Evolutionary conservation across 1,140 invertebrate species (phyloP), one percentile per base, ranked within the genome.

Genomic region (Akabosia matsudoensis): DNA sequence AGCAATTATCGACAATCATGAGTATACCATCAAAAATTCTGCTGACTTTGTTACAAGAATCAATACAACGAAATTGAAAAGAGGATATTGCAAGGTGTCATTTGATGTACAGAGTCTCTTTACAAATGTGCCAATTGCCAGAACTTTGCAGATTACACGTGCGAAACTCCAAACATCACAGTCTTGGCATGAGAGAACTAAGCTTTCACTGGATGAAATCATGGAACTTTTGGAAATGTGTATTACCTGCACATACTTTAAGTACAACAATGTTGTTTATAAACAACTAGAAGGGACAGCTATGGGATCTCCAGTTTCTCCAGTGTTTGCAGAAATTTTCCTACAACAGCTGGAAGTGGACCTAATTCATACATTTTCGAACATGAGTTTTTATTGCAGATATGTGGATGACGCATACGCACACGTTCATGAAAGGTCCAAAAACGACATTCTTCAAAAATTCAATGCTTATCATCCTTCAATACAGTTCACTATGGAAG

Each of bases 281-380:
- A 30, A 70, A 28, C 75, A 77, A 54, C 74, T 30, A 13, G 73
- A 79, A 70, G 75, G 78, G 22, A 33, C 72, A 33, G 33, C 78
- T 1, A 77, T 79, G 78, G 76, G 78, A 24, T 77, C 75, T 16
- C 78, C 72, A 4, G 24, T 77, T 30, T 77, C 70, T 24, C 76
- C 76, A 33, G 37, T 79, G 34, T 61, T 73, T 56, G 73, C 75
- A 24, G 74, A 77, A 54, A 16, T 79, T 28, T 70, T 34, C 54
- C 67, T 77, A 67, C 75, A 79, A 73, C 14, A 75, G 14, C 76
- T 79, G n/a, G 78, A 77, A 67, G 14, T 3, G 4, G n/a, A 56
- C 24, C 4, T 56, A 4, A 22, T 56, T 13, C n/a, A 22, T 73
- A 33, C 1, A 10, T 18, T 45, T 10, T 18, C 37, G 18, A 7